phyloP scores from a whole-genome alignment of 2,113 vertebrate genomes.

The Stercorarius parasiticus region DNA sequence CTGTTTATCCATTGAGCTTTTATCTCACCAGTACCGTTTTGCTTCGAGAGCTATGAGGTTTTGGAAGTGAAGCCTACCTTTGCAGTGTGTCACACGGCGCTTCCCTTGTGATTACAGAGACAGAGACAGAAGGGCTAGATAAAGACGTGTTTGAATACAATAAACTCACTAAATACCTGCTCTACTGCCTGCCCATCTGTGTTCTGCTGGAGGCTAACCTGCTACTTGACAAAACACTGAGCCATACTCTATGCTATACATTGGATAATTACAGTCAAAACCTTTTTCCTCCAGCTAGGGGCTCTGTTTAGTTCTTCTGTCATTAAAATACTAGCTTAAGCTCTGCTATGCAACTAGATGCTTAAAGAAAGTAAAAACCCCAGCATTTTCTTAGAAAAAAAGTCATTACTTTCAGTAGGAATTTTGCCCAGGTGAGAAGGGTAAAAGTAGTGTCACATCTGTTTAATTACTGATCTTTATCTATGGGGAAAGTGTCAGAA shows the following conservation, averaged over 20 bases:
- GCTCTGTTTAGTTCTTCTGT: not conserved
- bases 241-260: not conserved
- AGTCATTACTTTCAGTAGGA: not conserved
- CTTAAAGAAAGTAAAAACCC: not conserved
- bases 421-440: not conserved
- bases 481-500: not conserved
- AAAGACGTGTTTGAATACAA: conserved; percentile 74
- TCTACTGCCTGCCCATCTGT: not conserved
- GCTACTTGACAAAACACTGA: not conserved
- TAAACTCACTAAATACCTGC: conserved; percentile 62
- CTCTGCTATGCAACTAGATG: not conserved
- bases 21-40: conserved; percentile 29
- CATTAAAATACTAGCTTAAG: not conserved
- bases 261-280: not conserved
- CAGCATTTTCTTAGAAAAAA: not conserved
- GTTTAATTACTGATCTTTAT: not conserved
- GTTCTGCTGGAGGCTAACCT: not conserved
- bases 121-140: conserved; percentile 90
- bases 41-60: conserved; percentile 76
- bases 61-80: conserved; percentile 87
- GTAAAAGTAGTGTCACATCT: not conserved
- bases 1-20: not conserved
- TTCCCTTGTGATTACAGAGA: conserved; percentile 97
- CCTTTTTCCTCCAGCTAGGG: not conserved
- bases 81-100: conserved; percentile 97